Percentiles rank a stretch among this genome's conserved stretches.
These are phyloP conservation scores for Naso thynnoides DNA, from an alignment of 2,797 vertebrate genomes.

Conservation along the genomic window DNA sequence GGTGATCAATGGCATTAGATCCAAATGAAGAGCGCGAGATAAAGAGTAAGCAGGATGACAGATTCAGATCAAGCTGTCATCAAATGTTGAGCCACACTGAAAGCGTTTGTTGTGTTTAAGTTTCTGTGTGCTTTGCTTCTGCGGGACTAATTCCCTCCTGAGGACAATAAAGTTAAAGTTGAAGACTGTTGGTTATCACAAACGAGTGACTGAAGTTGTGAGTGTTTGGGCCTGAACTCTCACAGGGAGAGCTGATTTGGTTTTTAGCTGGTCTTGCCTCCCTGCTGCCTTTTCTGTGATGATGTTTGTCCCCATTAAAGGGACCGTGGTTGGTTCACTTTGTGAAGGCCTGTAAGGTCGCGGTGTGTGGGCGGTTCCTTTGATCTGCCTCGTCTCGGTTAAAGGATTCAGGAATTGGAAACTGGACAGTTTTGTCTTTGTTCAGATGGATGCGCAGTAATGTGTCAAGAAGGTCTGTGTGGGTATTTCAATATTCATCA, in stretches of 20 bases:
- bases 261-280: conserved; percentile 1
- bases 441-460: not conserved
- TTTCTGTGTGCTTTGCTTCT: not conserved
- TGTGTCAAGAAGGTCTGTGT: conserved; percentile 5
- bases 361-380: conserved; percentile 23
- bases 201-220: not conserved
- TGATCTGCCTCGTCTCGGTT: conserved; percentile 29
- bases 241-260: not conserved
- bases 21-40: not conserved
- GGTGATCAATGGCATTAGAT: not conserved
- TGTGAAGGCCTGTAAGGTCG: conserved; percentile 21
- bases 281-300: conserved; percentile 3
- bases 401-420: conserved; percentile 1
- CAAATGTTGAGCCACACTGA: not conserved
- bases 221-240: not conserved
- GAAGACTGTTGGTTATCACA: not conserved
- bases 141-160: not conserved
- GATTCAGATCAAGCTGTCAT: not conserved
- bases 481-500: no score
- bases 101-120: not conserved
- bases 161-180: not conserved
- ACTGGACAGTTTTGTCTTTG: not conserved
- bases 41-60: not conserved
- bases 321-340: conserved; percentile 13
- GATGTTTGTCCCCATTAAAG: conserved; percentile 39